A percentile compares a stretch with the other conserved stretches of the same genome.
Evolutionary conservation across 2,797 vertebrate genomes (phyloP).

Genomic region (Gymnothorax reevesii): DNA sequence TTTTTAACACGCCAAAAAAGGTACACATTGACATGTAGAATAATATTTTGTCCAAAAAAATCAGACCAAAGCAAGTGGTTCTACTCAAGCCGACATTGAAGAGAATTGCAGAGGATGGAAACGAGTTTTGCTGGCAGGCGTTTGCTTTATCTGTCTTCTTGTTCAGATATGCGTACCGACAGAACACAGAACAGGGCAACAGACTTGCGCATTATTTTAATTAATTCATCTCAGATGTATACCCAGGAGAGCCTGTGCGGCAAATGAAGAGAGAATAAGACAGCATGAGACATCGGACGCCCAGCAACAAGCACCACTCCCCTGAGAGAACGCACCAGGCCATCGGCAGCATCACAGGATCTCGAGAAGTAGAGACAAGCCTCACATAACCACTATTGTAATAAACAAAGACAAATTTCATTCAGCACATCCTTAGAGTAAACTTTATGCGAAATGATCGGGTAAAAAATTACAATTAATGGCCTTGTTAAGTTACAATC

Average conservation of each 20-base stretch:
- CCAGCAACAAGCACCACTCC: neutral
- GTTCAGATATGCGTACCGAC: neutral
- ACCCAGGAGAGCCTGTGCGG: neutral
- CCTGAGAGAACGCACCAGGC: neutral
- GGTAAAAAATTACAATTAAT: neutral
- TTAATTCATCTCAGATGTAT: constrained; percentile 8
- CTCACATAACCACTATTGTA: neutral
- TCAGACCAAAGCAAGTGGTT: neutral
- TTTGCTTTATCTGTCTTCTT: neutral
- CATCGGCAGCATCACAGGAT: neutral
- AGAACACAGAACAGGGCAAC: neutral
- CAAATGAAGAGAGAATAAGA: neutral
- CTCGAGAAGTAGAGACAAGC: neutral
- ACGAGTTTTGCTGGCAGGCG: neutral
- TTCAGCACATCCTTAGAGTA: neutral
- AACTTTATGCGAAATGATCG: neutral
- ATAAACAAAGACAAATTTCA: neutral
- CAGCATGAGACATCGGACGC: neutral
- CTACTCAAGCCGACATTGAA: neutral
- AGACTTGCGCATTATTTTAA: neutral
- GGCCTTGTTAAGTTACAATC: too few relatives aligned
- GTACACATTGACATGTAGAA: neutral
- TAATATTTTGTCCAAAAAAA: neutral
- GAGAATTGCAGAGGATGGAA: neutral
- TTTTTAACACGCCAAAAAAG: neutral